Evolutionary conservation across 2,113 vertebrate genomes (phyloP).

Genomic region (Octodon degus): DNA sequence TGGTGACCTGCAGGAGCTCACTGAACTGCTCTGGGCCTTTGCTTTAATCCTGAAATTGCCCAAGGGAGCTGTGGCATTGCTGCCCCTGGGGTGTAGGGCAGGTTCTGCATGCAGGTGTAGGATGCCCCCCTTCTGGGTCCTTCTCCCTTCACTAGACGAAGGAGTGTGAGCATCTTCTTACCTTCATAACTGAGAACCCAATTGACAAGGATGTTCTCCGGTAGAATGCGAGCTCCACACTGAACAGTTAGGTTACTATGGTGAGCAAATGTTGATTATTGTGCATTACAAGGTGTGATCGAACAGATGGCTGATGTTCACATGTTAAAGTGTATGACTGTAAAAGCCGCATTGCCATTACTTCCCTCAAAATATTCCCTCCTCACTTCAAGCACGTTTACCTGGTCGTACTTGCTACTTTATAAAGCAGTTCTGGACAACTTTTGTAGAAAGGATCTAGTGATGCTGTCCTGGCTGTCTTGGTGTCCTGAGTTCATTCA

Average conservation of each 20-base stretch:
- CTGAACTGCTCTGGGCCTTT: background rate
- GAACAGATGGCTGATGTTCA: background rate
- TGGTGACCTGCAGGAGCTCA: background rate
- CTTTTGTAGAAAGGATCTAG: background rate
- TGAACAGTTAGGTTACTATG: background rate
- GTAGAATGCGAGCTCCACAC: background rate
- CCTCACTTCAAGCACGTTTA: background rate
- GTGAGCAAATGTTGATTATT: background rate
- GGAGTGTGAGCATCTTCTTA: rapidly evolving
- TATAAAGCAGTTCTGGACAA: background rate
- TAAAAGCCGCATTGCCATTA: background rate
- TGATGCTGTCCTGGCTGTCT: background rate
- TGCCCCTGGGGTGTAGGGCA: rapidly evolving
- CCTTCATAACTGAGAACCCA: too few relatives aligned
- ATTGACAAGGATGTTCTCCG: rapidly evolving
- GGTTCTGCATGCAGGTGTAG: background rate
- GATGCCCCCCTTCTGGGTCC: rapidly evolving
- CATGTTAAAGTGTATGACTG: background rate
- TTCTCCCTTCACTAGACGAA: background rate
- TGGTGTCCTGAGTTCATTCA: background rate
- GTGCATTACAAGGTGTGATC: background rate
- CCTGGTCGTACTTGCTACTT: background rate
- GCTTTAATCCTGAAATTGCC: background rate
- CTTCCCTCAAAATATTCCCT: background rate
- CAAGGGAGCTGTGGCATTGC: background rate